phyloP scores from a whole-genome alignment of 1,140 invertebrate genomes.

The Sminthurides bifidus region DNA sequence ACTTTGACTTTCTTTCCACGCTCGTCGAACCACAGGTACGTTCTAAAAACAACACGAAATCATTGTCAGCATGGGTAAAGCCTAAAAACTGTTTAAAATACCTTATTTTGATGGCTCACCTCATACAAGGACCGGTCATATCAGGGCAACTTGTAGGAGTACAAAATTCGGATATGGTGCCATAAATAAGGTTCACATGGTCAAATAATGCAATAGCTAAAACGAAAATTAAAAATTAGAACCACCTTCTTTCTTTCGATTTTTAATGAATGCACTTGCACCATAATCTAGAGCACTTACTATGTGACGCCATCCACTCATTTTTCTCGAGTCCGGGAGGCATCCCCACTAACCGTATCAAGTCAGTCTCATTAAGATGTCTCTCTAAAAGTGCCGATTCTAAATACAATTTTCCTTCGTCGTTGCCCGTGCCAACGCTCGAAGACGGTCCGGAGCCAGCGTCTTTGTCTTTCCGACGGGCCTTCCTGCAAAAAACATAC shows the following conservation, averaged over 20 bases:
- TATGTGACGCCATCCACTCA: constrained; percentile 97
- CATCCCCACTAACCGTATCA: constrained; percentile 81
- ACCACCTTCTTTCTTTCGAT: background rate
- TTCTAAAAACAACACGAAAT: constrained; percentile 45
- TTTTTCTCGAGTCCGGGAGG: constrained; percentile 89
- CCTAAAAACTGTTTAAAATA: constrained; percentile 1
- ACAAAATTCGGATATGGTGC: constrained; percentile 95
- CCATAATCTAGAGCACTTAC: constrained; percentile 49
- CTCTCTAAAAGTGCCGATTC: constrained; percentile 84
- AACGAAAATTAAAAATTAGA: constrained; percentile 27
- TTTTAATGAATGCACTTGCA: background rate
- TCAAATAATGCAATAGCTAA: constrained; percentile 94
- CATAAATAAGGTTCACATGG: constrained; percentile 94
- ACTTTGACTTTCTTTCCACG: constrained; percentile 95
- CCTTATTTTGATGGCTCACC: constrained; percentile 43
- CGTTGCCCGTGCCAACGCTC: constrained; percentile 41
- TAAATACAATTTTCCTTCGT: constrained; percentile 88
- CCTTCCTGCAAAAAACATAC: constrained; percentile 65
- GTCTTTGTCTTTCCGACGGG: constrained; percentile 90
- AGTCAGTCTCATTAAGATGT: constrained; percentile 81
- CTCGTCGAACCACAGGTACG: constrained; percentile 96
- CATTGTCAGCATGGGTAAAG: background rate
- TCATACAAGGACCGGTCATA: constrained; percentile 86
- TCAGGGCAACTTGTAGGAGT: constrained; percentile 83
- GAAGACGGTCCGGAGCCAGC: constrained; percentile 38